Evolutionary conservation across 1,140 invertebrate species (phyloP), one percentile per base, ranked within the genome.

Genomic region (Drosophila tristis): DNA sequence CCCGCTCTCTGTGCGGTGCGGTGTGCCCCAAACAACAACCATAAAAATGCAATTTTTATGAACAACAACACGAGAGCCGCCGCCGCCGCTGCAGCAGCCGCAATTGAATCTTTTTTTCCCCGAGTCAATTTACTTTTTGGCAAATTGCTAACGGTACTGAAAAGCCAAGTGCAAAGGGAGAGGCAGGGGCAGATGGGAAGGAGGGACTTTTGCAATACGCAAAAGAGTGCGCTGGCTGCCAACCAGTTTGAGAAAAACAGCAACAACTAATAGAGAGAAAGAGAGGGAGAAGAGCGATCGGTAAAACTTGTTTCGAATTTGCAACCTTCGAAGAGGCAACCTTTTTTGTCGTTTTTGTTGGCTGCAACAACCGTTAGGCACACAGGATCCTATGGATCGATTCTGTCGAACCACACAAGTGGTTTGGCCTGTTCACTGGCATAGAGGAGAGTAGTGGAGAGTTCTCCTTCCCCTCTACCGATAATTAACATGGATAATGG

Each of bases 131-230:
- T 78, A 74, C 58, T 75, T 87, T 39, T 77, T 75, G 56, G 62
- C 86, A 87, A 87, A 89, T 89, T 87, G 84, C 75, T 87, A 87
- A 87, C 82, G 82, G 82, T 89, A 87, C 51, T 43, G 51, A 58
- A 57, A 73, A 49, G 16, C 35, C 5, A 43, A 42, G 50, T 50
- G 31, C n/a, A 9, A 56, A 42, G 15, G 55, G 25, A 25, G 25
- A 15, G 31, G 16, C 16, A 16, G 16, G 0, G 29, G 20, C 20
- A 43, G 68, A 50, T 51, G 48, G 57, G 68, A 44, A 67, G 61
- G 61, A 56, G 67, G 57, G 11, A 11, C 74, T 76, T 68, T 68
- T 29, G 63, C 73, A 68, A 68, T 67, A 66, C 61, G 61, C 64
- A 67, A 67, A 67, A 67, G 53, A 70, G 23, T 71, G 42, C 35